A percentile compares a stretch with the other conserved stretches of the same genome.
Evolutionary conservation across 1,140 invertebrate genomes (phyloP).

Genomic region (Liolophura sinensis): DNA sequence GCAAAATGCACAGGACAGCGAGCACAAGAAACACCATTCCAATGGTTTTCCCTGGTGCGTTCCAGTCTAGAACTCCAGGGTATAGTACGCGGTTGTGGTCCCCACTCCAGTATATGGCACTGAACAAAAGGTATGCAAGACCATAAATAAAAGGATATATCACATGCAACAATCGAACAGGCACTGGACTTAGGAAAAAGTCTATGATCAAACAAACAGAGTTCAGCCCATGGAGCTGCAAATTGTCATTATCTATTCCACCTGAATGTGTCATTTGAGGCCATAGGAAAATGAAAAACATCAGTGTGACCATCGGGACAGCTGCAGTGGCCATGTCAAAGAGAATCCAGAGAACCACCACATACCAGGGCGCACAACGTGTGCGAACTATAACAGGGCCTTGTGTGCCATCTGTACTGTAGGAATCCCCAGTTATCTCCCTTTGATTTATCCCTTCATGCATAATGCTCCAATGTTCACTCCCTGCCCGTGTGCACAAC

Average conservation of each 20-base stretch:
- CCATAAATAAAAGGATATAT: conserved; percentile 37
- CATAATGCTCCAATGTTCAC: conserved; percentile 1
- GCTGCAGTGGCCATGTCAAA: conserved; percentile 26
- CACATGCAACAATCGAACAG: conserved; percentile 35
- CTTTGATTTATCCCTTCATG: neutral
- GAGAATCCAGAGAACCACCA: conserved; percentile 41
- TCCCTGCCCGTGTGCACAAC: too few relatives aligned
- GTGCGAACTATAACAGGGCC: neutral
- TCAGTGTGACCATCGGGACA: conserved; percentile 32
- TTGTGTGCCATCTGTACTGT: neutral
- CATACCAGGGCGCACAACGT: conserved; percentile 27
- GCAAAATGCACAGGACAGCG: conserved; percentile 36
- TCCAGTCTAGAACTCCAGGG: conserved; percentile 42
- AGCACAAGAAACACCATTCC: conserved; percentile 31
- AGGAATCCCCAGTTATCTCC: too few relatives aligned
- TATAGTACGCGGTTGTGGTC: conserved; percentile 44
- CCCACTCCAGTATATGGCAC: conserved; percentile 37
- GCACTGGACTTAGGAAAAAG: conserved; percentile 28
- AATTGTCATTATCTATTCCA: conserved; percentile 17
- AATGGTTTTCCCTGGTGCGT: conserved; percentile 30
- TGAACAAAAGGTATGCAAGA: conserved; percentile 36
- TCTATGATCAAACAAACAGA: conserved; percentile 40
- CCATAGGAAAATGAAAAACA: conserved; percentile 37
- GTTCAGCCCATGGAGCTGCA: conserved; percentile 39
- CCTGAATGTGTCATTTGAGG: conserved; percentile 10